Evolutionary conservation across 1,140 invertebrate species (phyloP), one percentile per base, ranked within the genome.

Genomic region (Hirudo medicinalis): DNA sequence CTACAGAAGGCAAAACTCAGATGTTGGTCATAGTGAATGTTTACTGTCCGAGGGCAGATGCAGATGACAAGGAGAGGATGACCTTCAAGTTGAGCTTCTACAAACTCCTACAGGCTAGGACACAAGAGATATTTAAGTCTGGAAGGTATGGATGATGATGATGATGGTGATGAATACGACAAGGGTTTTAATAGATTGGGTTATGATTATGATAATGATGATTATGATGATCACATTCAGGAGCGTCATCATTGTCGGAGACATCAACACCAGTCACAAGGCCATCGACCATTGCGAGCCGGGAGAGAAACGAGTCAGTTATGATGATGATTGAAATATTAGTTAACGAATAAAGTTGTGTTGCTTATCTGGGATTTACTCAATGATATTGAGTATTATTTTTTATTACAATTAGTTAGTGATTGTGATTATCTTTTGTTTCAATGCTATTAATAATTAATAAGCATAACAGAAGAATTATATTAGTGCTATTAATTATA

Each of bases 211-310:
- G 67, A 63, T 63, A 4, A 13, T 27, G 8, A 25, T 60, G 55
- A 22, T 27, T 27, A 29, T n/a, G 71, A n/a, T 55, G 36, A 70
- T 73, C 53, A 70, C 73, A 66, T 78, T 71, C 72, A 84, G 82
- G 72, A 80, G 82, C 77, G 84, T 86, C 17, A 77, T 86, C 17
- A 78, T 86, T 67, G 71, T 85, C 43, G 86, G 86, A n/a, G 86
- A 86, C 76, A 76, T 86, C 17, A 86, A 86, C 76, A 83, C 81
- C 49, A 80, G 80, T 15, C 84, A 85, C 74, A 80, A 77, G 72
- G 53, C 54, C 36, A 80, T 85, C 69, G 86, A 86, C 75, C 79
- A 82, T 69, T 84, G 83, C 81, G 83, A 85, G 69, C 80, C 83
- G 40, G 77, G 75, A 36, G 77, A 80, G 75, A 77, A 78, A 74